Evolutionary conservation across 2,888 invertebrate species (phyloP).

Genomic region (Rhodophaea formosa): DNA sequence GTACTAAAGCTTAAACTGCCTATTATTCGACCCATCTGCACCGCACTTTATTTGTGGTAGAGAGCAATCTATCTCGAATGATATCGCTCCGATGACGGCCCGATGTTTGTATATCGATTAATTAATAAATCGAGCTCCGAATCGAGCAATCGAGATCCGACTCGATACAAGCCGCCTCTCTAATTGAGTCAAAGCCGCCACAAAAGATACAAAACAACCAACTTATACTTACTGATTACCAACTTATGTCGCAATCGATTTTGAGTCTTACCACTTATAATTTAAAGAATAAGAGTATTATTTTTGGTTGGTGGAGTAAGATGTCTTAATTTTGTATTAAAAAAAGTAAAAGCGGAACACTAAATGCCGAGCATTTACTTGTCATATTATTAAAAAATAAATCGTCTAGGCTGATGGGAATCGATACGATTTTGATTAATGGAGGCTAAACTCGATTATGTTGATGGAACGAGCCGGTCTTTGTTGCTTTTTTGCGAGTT

Average conservation of each 20-base stretch:
- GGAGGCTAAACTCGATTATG: conserved; percentile 68
- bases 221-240: conserved; percentile 23
- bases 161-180: conserved; percentile 74
- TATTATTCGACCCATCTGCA: neutral
- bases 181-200: conserved; percentile 77
- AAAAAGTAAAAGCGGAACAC: conserved; percentile 61
- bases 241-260: conserved; percentile 22
- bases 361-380: conserved; percentile 78
- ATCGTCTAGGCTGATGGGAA: conserved; percentile 65
- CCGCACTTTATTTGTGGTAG: conserved; percentile 16
- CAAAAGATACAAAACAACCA: conserved; percentile 61
- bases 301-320: conserved; percentile 7
- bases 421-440: conserved; percentile 75
- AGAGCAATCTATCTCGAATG: conserved; percentile 60
- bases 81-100: conserved; percentile 71
- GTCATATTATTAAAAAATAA: conserved; percentile 78
- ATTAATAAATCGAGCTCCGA: conserved; percentile 77
- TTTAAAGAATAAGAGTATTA: neutral
- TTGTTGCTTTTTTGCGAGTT: conserved; percentile 28
- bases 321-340: conserved; percentile 27
- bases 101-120: conserved; percentile 80
- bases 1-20: no score
- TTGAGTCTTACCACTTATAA: conserved; percentile 27
- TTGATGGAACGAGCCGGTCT: conserved; percentile 55
- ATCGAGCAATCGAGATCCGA: conserved; percentile 68